Evolutionary conservation across 1,140 invertebrate species (phyloP).

Genomic region (Neelides sp.): DNA sequence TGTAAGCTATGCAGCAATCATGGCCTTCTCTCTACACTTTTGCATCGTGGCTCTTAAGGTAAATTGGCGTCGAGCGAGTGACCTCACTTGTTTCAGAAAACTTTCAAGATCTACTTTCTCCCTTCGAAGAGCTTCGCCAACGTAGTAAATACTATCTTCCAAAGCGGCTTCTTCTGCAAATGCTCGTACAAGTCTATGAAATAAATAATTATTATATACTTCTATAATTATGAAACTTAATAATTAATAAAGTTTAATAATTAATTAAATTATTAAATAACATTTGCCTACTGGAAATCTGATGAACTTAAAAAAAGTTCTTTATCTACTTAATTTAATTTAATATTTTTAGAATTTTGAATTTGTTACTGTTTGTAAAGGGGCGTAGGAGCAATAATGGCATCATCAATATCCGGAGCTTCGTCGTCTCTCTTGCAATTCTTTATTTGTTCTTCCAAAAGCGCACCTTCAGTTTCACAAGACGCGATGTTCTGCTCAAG

Average conservation of each 20-base stretch:
- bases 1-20: constrained; percentile 47
- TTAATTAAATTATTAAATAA: background rate
- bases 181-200: constrained; percentile 68
- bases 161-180: constrained; percentile 96
- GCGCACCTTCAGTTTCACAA: constrained; percentile 70
- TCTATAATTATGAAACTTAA: constrained; percentile 1
- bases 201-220: too few species aligned
- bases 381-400: constrained; percentile 88
- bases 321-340: too few species aligned
- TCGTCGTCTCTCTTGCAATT: constrained; percentile 62
- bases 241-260: background rate
- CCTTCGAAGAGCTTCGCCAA: constrained; percentile 86
- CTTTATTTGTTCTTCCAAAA: constrained; percentile 67
- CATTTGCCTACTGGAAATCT: too few species aligned
- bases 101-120: constrained; percentile 89
- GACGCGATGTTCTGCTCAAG: constrained; percentile 72
- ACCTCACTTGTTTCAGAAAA: constrained; percentile 91
- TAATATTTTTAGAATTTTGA: too few species aligned
- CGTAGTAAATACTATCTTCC: constrained; percentile 96
- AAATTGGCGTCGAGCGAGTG: constrained; percentile 88
- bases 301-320: too few species aligned
- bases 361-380: constrained; percentile 77
- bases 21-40: constrained; percentile 91
- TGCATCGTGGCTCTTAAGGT: constrained; percentile 88
- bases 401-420: constrained; percentile 82